phyloP scores from a whole-genome alignment of 2,888 invertebrate species.

The Mylabris sibirica region DNA sequence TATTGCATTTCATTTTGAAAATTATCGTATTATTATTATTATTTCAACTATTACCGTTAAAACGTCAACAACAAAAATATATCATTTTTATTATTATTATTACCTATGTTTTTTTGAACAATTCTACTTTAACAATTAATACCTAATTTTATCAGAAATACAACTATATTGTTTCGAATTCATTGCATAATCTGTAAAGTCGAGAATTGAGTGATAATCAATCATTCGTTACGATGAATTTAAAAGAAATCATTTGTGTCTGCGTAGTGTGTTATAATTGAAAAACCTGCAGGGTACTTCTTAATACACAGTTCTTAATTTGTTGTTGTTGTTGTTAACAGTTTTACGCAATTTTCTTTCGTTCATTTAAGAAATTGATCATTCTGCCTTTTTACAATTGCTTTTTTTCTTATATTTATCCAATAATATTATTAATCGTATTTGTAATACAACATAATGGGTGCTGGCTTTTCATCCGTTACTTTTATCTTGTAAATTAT shows the following conservation, averaged over 20 bases:
- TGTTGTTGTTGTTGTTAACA: background rate
- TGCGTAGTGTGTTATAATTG: background rate
- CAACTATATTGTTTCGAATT: background rate
- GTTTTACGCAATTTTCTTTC: background rate
- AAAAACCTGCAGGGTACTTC: background rate
- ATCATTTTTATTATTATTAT: background rate
- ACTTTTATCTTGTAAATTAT: background rate
- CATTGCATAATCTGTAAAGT: background rate
- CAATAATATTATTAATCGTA: background rate
- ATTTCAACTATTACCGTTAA: constrained; percentile 10
- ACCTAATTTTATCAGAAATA: background rate
- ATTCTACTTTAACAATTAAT: background rate
- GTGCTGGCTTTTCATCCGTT: background rate
- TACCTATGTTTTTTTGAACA: background rate
- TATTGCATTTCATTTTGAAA: constrained; percentile 10
- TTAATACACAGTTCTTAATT: background rate
- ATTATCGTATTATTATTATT: constrained; percentile 8
- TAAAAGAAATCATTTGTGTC: background rate
- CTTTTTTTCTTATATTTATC: background rate
- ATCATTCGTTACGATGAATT: background rate
- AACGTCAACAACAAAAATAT: background rate
- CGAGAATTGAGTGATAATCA: background rate
- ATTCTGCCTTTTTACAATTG: background rate
- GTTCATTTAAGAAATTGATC: background rate
- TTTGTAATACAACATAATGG: background rate